phyloP scores from a whole-genome alignment of 2,888 invertebrate genomes.

The Trissoscelio sp. region DNA sequence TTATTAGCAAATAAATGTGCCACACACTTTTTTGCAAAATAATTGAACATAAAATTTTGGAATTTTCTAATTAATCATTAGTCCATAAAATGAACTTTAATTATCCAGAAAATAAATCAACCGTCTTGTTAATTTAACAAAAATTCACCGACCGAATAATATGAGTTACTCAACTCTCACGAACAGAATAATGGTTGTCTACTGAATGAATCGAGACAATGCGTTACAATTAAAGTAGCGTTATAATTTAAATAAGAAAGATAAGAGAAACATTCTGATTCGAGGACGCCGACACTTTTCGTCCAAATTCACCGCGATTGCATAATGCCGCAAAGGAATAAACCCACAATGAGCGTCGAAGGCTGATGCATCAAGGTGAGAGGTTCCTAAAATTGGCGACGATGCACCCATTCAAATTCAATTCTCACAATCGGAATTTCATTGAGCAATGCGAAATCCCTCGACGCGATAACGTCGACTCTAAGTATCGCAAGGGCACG shows the following conservation, averaged over 20 bases:
- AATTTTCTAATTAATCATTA: neutral
- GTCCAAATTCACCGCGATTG: constrained; percentile 37
- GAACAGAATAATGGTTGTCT: constrained; percentile 13
- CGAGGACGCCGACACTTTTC: constrained; percentile 51
- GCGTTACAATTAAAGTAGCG: constrained; percentile 30
- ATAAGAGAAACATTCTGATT: constrained; percentile 41
- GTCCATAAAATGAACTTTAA: neutral
- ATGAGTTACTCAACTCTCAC: constrained; percentile 14
- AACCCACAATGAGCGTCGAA: constrained; percentile 45
- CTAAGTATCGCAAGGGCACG: constrained; percentile 5
- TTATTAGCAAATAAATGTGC: too few relatives aligned
- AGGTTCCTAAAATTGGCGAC: constrained; percentile 38
- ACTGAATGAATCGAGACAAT: constrained; percentile 46
- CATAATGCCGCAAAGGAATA: constrained; percentile 35
- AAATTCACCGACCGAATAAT: constrained; percentile 8
- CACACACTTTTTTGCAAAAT: too few relatives aligned
- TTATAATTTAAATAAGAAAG: constrained; percentile 53
- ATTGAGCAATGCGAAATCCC: constrained; percentile 16
- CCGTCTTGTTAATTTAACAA: neutral
- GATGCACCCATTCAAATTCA: constrained; percentile 41
- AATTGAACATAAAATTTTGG: too few relatives aligned
- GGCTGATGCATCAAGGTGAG: constrained; percentile 60
- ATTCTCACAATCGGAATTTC: constrained; percentile 23
- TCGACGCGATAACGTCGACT: neutral
- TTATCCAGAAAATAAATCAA: neutral